phyloP scores from a whole-genome alignment of 2,113 vertebrate species.

The Suncus etruscus region DNA sequence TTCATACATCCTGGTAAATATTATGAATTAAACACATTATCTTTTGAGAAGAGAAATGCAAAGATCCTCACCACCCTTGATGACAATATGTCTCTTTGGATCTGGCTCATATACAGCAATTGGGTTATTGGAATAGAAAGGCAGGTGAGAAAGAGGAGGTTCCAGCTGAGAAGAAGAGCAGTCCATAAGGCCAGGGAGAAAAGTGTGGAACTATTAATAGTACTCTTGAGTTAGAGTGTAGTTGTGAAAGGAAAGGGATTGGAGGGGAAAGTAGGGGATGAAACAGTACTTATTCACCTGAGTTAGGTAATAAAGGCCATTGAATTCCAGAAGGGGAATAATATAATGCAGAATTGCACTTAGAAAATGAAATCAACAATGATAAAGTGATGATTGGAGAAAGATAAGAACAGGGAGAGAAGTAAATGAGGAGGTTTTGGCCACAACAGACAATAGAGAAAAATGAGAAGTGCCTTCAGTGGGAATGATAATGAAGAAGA shows the following conservation, averaged over 20 bases:
- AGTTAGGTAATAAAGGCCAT: not conserved
- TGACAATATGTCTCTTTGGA: not conserved
- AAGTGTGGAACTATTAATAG: not conserved
- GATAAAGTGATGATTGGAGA: not conserved
- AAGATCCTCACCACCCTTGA: not conserved
- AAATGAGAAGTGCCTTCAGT: not conserved
- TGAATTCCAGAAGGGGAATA: not conserved
- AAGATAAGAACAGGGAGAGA: not conserved
- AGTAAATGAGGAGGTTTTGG: not conserved
- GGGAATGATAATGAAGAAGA: not conserved
- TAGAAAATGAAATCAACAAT: not conserved
- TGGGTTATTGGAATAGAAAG: not conserved
- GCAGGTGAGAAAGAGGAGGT: not conserved
- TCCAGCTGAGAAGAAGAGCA: not conserved
- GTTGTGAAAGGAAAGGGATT: not conserved
- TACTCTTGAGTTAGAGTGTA: not conserved
- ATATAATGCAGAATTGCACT: not conserved
- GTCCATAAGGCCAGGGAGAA: not conserved
- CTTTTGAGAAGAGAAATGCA: slow-evolving; percentile 34
- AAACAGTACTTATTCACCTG: not conserved
- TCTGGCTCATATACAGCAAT: not conserved
- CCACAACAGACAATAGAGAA: not conserved
- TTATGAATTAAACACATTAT: not conserved
- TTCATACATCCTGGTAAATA: not conserved
- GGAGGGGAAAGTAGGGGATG: not conserved